Evolutionary conservation across 1,140 invertebrate species (phyloP).

Genomic region (Gonatopus flavifemur): DNA sequence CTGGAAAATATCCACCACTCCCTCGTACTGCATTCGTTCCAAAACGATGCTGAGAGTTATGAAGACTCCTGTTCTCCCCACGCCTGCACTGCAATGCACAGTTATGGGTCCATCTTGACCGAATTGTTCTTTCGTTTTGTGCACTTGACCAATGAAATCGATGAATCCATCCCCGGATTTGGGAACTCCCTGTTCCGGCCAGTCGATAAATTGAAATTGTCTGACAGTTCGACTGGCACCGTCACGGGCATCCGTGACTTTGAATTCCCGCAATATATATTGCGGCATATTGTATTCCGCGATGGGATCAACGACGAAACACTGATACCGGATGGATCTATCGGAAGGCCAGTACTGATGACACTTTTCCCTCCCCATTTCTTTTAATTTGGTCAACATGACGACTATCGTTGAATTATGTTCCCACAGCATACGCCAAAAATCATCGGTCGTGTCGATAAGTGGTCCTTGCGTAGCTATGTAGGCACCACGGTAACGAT

Average conservation of each 20-base stretch:
- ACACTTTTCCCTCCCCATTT: conserved; percentile 97
- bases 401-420: conserved; percentile 99
- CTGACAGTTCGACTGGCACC: conserved; percentile 94
- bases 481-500: conserved; percentile 89
- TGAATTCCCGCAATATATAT: conserved; percentile 98
- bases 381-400: conserved; percentile 96
- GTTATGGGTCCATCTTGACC: conserved; percentile 99
- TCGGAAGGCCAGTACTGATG: conserved; percentile 99
- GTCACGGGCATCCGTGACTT: conserved; percentile 92
- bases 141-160: conserved; percentile 97
- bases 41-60: conserved; percentile 97
- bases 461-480: conserved; percentile 98
- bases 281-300: conserved; percentile 99
- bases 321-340: conserved; percentile 92
- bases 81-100: conserved; percentile 97
- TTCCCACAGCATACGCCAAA: conserved; percentile 99
- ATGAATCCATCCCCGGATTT: conserved; percentile 98
- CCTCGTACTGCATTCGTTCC: conserved; percentile 98
- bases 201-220: conserved; percentile 99
- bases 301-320: conserved; percentile 97
- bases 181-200: conserved; percentile 98
- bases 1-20: conserved; percentile 98
- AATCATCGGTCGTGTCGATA: conserved; percentile 94
- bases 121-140: conserved; percentile 99
- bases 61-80: conserved; percentile 97